Conservation (phyloP, 2,113 vertebrate genomes). For the Bubalus kerabau region DNA sequence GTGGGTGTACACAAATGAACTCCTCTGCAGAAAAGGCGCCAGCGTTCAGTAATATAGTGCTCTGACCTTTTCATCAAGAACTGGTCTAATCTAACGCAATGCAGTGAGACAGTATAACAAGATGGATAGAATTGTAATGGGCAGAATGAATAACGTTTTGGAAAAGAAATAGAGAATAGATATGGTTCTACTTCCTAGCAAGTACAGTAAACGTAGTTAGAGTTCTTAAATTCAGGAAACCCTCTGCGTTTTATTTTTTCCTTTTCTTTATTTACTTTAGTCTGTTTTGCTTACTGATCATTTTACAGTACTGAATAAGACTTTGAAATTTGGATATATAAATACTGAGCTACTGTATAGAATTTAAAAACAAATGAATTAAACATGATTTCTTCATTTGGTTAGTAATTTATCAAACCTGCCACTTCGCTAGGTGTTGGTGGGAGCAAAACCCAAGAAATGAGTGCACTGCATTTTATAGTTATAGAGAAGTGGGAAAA, state of each 20-base stretch:
- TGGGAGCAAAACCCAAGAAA: not conserved
- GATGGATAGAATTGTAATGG: not conserved
- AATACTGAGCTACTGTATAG: not conserved
- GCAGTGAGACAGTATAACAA: not conserved
- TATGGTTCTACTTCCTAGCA: not conserved
- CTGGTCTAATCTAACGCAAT: not conserved
- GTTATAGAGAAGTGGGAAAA: not conserved
- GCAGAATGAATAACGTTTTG: not conserved
- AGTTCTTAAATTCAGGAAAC: no score
- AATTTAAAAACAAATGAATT: not conserved
- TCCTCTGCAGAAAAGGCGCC: not conserved
- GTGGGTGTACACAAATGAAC: not conserved
- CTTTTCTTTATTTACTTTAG: not conserved
- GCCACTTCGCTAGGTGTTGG: not conserved
- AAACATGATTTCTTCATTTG: not conserved
- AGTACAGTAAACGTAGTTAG: not conserved
- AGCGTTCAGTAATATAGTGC: not conserved
- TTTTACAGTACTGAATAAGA: not conserved
- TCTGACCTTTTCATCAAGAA: not conserved
- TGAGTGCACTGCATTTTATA: not conserved
- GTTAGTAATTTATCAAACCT: not conserved
- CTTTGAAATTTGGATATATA: not conserved
- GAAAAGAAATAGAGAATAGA: not conserved
- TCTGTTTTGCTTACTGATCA: not conserved
- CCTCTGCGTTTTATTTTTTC: not conserved